Conservation (phyloP, 1,140 invertebrate species). For the Gonioctena quinquepunctata region DNA sequence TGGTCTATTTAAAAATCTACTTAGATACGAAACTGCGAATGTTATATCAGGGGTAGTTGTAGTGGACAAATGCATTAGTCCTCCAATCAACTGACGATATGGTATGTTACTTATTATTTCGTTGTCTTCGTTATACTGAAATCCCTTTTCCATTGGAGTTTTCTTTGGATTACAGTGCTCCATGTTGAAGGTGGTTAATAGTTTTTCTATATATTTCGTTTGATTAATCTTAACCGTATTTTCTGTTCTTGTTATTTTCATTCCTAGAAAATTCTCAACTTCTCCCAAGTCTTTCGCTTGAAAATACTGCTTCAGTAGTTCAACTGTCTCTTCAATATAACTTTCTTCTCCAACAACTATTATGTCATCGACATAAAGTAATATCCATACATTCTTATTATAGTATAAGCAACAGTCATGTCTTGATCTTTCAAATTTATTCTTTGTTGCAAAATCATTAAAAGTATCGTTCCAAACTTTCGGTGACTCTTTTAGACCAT, state of each 20-base stretch:
- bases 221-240: background rate
- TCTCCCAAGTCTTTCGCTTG: slow-evolving; percentile 16
- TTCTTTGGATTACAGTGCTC: background rate
- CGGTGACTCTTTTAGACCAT: slow-evolving; percentile 19
- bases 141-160: slow-evolving; percentile 4
- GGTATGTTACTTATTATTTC: background rate
- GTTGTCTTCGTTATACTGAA: background rate
- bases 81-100: slow-evolving; percentile 3
- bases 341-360: slow-evolving; percentile 6
- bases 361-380: slow-evolving; percentile 16
- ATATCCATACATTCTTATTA: background rate
- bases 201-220: background rate
- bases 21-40: slow-evolving; percentile 1
- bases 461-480: slow-evolving; percentile 24
- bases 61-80: slow-evolving; percentile 3
- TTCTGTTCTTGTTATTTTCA: slow-evolving; percentile 3
- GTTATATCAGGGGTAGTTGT: background rate
- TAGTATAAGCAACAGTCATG: slow-evolving; percentile 3
- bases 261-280: slow-evolving; percentile 18
- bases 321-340: background rate
- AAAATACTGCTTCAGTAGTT: slow-evolving; percentile 4
- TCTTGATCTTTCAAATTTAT: slow-evolving; percentile 16
- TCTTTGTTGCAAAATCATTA: slow-evolving; percentile 20
- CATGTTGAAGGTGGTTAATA: background rate
- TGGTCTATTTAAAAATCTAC: slow-evolving; percentile 5